These are phyloP conservation scores for Atopsyche davidsoni DNA, from an alignment of 1,140 invertebrate genomes.

Conservation along the genomic window DNA sequence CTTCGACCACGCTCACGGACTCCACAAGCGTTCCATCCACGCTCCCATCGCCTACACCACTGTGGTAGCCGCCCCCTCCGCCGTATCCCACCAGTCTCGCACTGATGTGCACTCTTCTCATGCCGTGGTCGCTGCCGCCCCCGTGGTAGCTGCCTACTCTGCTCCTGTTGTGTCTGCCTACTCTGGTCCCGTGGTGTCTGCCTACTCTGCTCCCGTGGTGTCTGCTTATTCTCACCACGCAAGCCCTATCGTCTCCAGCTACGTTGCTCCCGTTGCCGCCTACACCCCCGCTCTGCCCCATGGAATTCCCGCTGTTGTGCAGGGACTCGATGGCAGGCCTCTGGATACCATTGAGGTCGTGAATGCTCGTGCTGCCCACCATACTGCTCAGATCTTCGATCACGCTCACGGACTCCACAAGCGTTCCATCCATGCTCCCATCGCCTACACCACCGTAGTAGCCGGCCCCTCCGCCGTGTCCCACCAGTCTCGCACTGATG, in stretches of 20 bases:
- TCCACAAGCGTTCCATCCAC: constrained; percentile 33
- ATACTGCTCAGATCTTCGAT: constrained; percentile 27
- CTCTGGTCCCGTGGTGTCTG: constrained; percentile 30
- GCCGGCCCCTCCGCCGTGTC: constrained; percentile 28
- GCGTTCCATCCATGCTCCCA: constrained; percentile 33
- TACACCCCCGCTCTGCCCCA: constrained; percentile 28
- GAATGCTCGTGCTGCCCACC: constrained; percentile 29
- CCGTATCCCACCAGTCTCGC: constrained; percentile 28
- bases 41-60: constrained; percentile 27
- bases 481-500: constrained; percentile 37
- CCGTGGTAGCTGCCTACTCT: constrained; percentile 30
- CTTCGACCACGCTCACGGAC: constrained; percentile 33
- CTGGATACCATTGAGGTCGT: constrained; percentile 33
- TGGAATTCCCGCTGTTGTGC: constrained; percentile 28
- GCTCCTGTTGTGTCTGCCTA: constrained; percentile 30
- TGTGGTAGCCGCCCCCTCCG: constrained; percentile 28
- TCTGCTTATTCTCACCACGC: constrained; percentile 16
- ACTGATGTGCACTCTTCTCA: constrained; percentile 33
- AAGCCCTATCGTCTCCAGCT: constrained; percentile 34
- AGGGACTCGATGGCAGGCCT: constrained; percentile 24
- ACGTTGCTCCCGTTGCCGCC: constrained; percentile 18
- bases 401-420: constrained; percentile 33
- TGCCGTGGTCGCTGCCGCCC: not conserved
- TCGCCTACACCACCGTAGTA: constrained; percentile 27
- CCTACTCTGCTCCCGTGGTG: constrained; percentile 28